Conservation (phyloP, 2,113 vertebrate genomes). For the Oreocharis arfaki region DNA sequence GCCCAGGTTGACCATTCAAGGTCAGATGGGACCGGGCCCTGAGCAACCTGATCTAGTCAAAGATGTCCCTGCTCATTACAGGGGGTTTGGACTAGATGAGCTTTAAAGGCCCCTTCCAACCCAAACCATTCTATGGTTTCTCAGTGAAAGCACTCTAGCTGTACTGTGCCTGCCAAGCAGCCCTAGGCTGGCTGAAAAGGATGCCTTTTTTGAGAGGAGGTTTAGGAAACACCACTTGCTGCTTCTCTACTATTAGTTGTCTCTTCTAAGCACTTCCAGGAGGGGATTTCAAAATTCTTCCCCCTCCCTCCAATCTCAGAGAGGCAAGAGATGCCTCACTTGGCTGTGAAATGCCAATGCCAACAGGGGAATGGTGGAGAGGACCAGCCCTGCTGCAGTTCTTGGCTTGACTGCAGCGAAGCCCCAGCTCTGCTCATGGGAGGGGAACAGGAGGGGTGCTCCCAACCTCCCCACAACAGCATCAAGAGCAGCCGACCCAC, state of each 20-base stretch:
- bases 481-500: rapidly evolving
- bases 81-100: background rate
- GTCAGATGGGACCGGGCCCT: background rate
- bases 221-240: background rate
- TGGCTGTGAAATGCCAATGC: background rate
- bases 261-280: background rate
- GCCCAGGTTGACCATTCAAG: background rate
- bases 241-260: background rate
- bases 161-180: rapidly evolving
- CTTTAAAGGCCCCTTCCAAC: background rate
- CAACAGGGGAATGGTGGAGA: background rate
- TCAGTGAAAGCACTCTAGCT: background rate
- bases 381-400: background rate
- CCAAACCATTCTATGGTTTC: background rate
- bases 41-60: background rate
- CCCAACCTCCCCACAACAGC: background rate
- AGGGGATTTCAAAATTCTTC: background rate
- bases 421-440: background rate
- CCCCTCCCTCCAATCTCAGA: background rate
- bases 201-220: background rate
- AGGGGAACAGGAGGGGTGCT: background rate
- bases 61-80: background rate
- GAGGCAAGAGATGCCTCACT: background rate
- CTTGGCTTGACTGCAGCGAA: rapidly evolving
- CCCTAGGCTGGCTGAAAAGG: background rate